These are phyloP conservation scores for Napeogenes sylphis DNA, from an alignment of 2,888 invertebrate genomes.

Conservation along the genomic window DNA sequence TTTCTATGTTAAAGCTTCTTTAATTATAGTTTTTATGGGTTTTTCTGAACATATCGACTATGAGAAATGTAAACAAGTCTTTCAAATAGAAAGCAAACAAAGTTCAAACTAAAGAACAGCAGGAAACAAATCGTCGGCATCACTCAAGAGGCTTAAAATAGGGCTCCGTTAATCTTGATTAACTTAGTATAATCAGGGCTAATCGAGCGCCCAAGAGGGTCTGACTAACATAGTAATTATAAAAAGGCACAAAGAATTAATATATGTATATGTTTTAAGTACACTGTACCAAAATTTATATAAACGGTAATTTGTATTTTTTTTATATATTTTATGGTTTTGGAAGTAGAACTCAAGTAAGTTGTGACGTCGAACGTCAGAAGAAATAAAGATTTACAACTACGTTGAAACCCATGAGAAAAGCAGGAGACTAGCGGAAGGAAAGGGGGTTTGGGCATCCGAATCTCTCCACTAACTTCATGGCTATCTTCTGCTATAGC, in stretches of 20 bases:
- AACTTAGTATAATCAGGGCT: conserved; percentile 58
- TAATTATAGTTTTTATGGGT: neutral
- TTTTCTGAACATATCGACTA: neutral
- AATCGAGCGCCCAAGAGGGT: conserved; percentile 48
- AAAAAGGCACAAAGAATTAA: neutral
- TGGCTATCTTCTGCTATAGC: too few species aligned
- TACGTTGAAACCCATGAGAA: too few species aligned
- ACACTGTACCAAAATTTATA: too few species aligned
- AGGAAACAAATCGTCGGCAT: conserved; percentile 18
- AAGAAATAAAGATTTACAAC: too few species aligned
- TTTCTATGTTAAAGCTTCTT: too few species aligned
- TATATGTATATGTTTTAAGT: neutral
- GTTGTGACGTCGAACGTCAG: too few species aligned
- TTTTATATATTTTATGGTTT: too few species aligned
- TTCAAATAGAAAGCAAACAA: neutral
- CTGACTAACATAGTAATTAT: conserved; percentile 5
- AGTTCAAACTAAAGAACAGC: neutral
- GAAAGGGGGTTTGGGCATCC: too few species aligned
- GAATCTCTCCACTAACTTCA: too few species aligned
- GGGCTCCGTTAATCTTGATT: conserved; percentile 57
- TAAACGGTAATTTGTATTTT: too few species aligned
- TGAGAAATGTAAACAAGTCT: neutral
- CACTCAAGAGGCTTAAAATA: conserved; percentile 36
- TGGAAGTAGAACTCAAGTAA: too few species aligned
- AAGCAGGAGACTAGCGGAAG: too few species aligned